Percentiles rank a stretch among this genome's conserved stretches.
phyloP scores from a whole-genome alignment of 2,797 vertebrate genomes.

The Dromococcyx pavoninus region DNA sequence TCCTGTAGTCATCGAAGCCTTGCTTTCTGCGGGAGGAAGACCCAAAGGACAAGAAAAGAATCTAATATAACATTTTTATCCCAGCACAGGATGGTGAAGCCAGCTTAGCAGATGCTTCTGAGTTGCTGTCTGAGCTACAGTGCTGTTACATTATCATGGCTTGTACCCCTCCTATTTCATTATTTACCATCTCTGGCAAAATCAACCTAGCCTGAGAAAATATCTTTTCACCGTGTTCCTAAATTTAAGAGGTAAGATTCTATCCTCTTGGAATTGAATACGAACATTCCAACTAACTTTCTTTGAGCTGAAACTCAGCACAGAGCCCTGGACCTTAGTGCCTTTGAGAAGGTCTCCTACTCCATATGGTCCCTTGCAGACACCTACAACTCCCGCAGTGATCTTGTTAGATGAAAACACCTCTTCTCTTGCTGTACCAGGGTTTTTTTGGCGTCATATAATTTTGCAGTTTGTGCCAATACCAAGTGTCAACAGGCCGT shows the following conservation, averaged over 20 bases:
- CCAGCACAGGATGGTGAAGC: not conserved
- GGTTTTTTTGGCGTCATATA: not conserved
- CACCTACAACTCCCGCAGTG: accelerated
- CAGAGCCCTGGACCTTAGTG: not conserved
- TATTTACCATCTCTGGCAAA: not conserved
- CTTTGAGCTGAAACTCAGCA: not conserved
- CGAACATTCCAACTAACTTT: not conserved
- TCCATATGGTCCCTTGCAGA: not conserved
- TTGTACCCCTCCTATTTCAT: not conserved
- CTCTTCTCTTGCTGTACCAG: not conserved
- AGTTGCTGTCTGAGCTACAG: not conserved
- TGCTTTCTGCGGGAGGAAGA: not conserved
- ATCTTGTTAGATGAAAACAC: not conserved
- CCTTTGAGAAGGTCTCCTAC: not conserved
- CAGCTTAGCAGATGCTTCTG: not conserved
- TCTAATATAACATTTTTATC: not conserved
- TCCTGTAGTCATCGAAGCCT: not conserved
- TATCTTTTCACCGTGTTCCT: not conserved
- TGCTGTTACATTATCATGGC: not conserved
- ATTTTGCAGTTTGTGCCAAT: not conserved
- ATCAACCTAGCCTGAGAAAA: not conserved
- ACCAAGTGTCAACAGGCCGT: not conserved
- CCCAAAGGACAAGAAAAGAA: not conserved
- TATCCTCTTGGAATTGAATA: not conserved
- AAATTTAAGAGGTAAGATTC: not conserved